phyloP scores from a whole-genome alignment of 1,140 invertebrate genomes.

The Bemisia tabaci region DNA sequence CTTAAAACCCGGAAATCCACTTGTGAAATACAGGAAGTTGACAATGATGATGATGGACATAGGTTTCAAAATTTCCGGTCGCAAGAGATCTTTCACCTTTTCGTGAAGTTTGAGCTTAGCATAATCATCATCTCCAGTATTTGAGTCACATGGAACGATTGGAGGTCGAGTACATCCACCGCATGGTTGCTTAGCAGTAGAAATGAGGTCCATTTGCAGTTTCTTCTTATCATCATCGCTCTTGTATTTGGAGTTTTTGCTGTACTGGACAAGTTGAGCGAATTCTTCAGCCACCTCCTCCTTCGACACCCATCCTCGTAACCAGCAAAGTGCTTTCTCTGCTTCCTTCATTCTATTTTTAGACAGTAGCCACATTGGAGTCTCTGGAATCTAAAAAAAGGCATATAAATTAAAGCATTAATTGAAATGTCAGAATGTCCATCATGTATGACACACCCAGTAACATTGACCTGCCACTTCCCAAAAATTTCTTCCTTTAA shows the following conservation, averaged over 20 bases:
- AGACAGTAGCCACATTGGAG: constrained; percentile 45
- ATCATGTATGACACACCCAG: too few species aligned
- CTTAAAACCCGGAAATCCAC: constrained; percentile 37
- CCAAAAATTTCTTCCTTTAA: too few species aligned
- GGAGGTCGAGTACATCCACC: background rate
- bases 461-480: too few species aligned
- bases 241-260: constrained; percentile 21
- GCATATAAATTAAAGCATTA: too few species aligned
- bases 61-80: constrained; percentile 36
- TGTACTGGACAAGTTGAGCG: constrained; percentile 27
- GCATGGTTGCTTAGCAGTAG: background rate
- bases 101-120: constrained; percentile 25
- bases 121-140: constrained; percentile 31
- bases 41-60: constrained; percentile 33
- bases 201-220: background rate
- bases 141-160: background rate
- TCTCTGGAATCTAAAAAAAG: constrained; percentile 41
- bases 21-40: constrained; percentile 38
- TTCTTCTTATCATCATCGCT: constrained; percentile 8
- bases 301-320: constrained; percentile 36
- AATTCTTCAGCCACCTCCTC: constrained; percentile 35
- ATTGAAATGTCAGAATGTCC: too few species aligned
- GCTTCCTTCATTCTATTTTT: constrained; percentile 36
- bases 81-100: constrained; percentile 29
- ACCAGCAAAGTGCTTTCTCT: constrained; percentile 33